These are phyloP conservation scores for Semnornis frantzii DNA, from an alignment of 2,113 vertebrate genomes.

Conservation along the genomic window DNA sequence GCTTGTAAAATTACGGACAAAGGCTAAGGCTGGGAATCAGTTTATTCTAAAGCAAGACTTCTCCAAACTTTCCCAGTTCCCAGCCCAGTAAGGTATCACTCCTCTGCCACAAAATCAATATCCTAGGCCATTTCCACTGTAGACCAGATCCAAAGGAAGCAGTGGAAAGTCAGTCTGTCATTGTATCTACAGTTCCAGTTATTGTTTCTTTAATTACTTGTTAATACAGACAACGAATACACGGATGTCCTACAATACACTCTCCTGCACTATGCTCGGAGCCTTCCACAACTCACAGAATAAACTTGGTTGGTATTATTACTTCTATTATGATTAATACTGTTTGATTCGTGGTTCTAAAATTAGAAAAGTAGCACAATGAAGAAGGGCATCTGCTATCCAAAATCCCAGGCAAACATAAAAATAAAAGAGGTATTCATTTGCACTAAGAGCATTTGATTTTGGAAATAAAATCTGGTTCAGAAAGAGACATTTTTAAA, in stretches of 20 bases:
- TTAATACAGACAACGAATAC: constrained; percentile 74
- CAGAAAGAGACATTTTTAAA: background rate
- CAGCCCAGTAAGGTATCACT: background rate
- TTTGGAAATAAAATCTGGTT: background rate
- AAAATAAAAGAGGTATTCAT: background rate
- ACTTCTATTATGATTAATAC: background rate
- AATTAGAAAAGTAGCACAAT: constrained; percentile 1
- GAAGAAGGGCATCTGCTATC: background rate
- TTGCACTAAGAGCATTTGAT: background rate
- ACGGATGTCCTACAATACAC: constrained; percentile 76
- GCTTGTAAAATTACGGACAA: background rate
- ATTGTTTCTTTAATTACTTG: constrained; percentile 77
- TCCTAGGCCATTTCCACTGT: background rate
- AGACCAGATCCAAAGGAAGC: constrained; percentile 17
- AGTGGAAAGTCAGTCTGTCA: constrained; percentile 67
- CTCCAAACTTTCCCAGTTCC: background rate
- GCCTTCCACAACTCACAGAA: background rate
- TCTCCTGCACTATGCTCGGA: background rate
- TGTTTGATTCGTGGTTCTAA: constrained; percentile 25
- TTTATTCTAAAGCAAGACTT: background rate
- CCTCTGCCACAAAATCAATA: background rate
- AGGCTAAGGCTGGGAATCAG: background rate
- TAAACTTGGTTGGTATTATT: constrained; percentile 15
- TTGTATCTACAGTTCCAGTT: constrained; percentile 76
- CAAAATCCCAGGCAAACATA: background rate